These are phyloP conservation scores for Leiothrix lutea DNA, from an alignment of 2,113 vertebrate genomes.

Conservation along the genomic window DNA sequence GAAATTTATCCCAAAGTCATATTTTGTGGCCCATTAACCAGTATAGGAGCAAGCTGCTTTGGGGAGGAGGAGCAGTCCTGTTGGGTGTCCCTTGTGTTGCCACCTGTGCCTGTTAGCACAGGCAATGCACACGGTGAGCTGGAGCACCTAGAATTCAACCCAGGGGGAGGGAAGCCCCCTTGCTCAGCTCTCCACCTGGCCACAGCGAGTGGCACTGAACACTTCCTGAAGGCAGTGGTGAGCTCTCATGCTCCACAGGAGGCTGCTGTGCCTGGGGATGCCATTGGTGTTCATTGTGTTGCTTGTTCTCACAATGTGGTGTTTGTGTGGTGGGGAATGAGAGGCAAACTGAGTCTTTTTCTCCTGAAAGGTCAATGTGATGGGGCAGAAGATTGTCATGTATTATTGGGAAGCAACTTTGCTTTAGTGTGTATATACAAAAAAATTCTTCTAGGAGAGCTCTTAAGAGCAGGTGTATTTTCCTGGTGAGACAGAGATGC, in stretches of 20 bases:
- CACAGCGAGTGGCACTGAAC: background rate
- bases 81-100: background rate
- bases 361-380: background rate
- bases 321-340: background rate
- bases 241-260: background rate
- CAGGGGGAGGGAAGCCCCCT: rapidly evolving
- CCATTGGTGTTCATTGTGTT: rapidly evolving
- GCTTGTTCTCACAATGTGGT: background rate
- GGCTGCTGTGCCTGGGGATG: background rate
- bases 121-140: rapidly evolving
- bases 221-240: rapidly evolving
- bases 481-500: background rate
- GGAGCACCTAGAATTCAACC: background rate
- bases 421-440: rapidly evolving
- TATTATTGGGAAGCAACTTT: background rate
- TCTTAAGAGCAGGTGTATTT: background rate
- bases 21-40: background rate
- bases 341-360: background rate
- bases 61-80: background rate
- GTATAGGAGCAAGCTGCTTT: background rate
- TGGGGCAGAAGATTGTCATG: background rate
- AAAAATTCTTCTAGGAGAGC: background rate
- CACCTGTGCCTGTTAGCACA: background rate
- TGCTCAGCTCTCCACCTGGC: rapidly evolving
- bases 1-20: background rate